Percentiles rank a stretch among this genome's conserved stretches.
phyloP scores from a whole-genome alignment of 2,888 invertebrate genomes.

The Drosophila merina region DNA sequence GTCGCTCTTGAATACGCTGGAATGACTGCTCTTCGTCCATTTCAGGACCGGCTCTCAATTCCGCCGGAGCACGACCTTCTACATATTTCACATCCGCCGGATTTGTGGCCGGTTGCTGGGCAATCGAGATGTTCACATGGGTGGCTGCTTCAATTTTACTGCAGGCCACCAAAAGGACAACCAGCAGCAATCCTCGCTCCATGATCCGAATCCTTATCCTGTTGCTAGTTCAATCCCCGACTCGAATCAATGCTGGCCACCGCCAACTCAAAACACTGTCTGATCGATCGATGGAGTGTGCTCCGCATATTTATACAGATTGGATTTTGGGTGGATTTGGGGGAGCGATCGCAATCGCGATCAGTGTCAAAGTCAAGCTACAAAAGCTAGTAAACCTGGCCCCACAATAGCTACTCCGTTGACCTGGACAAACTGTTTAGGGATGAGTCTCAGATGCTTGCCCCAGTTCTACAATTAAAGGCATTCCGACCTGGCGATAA shows the following conservation, averaged over 20 bases:
- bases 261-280: constrained; percentile 44
- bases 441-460: constrained; percentile 65
- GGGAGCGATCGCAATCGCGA: constrained; percentile 52
- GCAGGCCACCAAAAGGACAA: constrained; percentile 70
- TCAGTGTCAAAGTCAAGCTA: constrained; percentile 72
- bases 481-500: constrained; percentile 49
- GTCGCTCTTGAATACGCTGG: constrained; percentile 58
- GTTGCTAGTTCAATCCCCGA: constrained; percentile 7
- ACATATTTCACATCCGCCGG: constrained; percentile 86
- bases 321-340: constrained; percentile 22
- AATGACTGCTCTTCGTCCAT: constrained; percentile 57
- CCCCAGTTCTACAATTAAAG: constrained; percentile 77
- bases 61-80: constrained; percentile 79
- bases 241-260: constrained; percentile 32
- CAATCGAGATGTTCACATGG: constrained; percentile 81
- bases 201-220: constrained; percentile 14
- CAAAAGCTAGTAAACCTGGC: constrained; percentile 3
- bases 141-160: constrained; percentile 65
- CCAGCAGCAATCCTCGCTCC: constrained; percentile 58
- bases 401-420: constrained; percentile 40
- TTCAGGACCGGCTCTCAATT: constrained; percentile 73
- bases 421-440: constrained; percentile 67
- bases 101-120: constrained; percentile 78
- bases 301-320: constrained; percentile 69
- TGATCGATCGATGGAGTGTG: constrained; percentile 58